phyloP scores from a whole-genome alignment of 2,797 vertebrate genomes.

The Bufotes viridis region DNA sequence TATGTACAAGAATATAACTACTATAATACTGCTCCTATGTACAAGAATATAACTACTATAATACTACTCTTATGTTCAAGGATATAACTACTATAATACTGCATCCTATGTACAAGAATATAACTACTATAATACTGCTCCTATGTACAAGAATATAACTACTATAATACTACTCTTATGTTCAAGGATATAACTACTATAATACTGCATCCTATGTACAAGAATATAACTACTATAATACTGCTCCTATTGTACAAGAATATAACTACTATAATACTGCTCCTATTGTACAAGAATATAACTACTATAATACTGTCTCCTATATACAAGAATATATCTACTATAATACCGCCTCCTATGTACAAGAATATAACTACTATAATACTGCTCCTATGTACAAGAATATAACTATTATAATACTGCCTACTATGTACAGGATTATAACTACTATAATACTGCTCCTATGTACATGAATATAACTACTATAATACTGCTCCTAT shows the following conservation, averaged over 20 bases:
- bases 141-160: conserved; percentile 1
- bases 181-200: conserved; percentile 12
- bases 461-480: too few species aligned
- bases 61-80: too few species aligned
- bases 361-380: conserved; percentile 1
- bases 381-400: neutral
- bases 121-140: too few species aligned
- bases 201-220: neutral
- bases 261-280: too few species aligned
- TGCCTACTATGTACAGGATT: neutral
- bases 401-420: conserved; percentile 6
- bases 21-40: too few species aligned
- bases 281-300: too few species aligned
- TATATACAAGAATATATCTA: neutral
- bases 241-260: neutral
- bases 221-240: neutral
- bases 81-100: too few species aligned
- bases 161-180: neutral
- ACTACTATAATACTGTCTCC: too few species aligned
- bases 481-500: too few species aligned
- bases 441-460: too few species aligned
- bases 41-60: too few species aligned
- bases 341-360: neutral
- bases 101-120: too few species aligned
- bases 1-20: neutral